Evolutionary conservation across 2,888 invertebrate species (phyloP).

Genomic region (Agrilus biguttatus): DNA sequence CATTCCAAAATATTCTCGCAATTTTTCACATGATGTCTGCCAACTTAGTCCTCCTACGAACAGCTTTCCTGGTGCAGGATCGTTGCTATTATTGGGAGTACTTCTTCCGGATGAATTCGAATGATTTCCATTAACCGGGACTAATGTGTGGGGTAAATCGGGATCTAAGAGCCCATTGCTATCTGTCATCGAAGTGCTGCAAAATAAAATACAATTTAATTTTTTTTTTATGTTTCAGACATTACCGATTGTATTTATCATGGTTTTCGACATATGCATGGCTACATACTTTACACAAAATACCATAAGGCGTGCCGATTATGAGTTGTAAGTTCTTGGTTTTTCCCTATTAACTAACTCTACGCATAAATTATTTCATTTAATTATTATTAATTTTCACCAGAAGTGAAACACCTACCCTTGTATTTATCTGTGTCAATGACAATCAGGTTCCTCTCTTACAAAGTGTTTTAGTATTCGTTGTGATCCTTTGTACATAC

Average conservation of each 20-base stretch:
- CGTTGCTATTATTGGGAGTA: slow-evolving; percentile 50
- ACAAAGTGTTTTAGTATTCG: no score
- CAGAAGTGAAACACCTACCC: no score
- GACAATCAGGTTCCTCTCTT: no score
- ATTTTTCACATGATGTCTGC: slow-evolving; percentile 85
- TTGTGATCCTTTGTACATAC: no score
- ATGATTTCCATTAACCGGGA: slow-evolving; percentile 34
- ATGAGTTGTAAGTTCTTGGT: no score
- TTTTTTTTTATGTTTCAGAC: slow-evolving; percentile 21
- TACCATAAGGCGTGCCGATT: neutral
- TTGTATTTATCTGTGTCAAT: no score
- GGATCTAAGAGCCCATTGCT: slow-evolving; percentile 37
- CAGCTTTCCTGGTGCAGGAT: slow-evolving; percentile 70
- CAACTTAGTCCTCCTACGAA: slow-evolving; percentile 87
- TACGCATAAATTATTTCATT: no score
- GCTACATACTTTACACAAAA: neutral
- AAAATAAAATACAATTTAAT: slow-evolving; percentile 16
- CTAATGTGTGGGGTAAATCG: slow-evolving; percentile 32
- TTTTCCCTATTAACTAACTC: no score
- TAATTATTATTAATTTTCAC: no score
- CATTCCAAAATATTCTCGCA: slow-evolving; percentile 85
- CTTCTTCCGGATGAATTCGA: slow-evolving; percentile 59
- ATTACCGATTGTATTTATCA: slow-evolving; percentile 12
- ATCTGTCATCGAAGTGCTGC: slow-evolving; percentile 38
- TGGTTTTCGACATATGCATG: slow-evolving; percentile 13